A percentile compares a stretch with the other conserved stretches of the same genome.
These are phyloP conservation scores for Toxotes chatareus DNA, from an alignment of 2,113 vertebrate genomes.

Conservation along the genomic window DNA sequence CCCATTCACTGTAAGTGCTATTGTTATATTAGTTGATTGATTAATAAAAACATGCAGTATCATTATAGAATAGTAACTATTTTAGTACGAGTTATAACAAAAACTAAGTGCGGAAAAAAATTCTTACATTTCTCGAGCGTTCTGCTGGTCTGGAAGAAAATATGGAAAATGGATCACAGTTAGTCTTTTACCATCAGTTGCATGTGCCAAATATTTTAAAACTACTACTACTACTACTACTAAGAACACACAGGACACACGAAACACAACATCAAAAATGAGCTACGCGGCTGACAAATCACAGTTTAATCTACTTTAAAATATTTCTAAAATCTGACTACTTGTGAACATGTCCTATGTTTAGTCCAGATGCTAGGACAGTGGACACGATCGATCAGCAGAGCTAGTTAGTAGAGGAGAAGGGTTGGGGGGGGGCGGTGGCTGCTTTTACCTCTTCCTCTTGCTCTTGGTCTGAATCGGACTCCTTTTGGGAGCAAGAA, in stretches of 20 bases:
- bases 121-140: conserved; percentile 96
- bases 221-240: not conserved
- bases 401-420: conserved; percentile 48
- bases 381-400: conserved; percentile 21
- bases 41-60: conserved; percentile 23
- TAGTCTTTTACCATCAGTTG: conserved; percentile 6
- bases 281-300: not conserved
- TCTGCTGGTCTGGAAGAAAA: conserved; percentile 89
- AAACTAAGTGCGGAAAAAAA: not conserved
- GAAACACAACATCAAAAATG: conserved; percentile 1
- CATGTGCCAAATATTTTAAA: not conserved
- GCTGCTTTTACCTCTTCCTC: conserved; percentile 94
- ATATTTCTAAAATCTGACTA: not conserved
- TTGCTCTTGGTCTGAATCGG: conserved; percentile 96
- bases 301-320: conserved; percentile 6
- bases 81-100: conserved; percentile 14
- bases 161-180: conserved; percentile 48
- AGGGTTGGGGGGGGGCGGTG: conserved; percentile 12
- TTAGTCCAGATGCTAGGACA: conserved; percentile 17
- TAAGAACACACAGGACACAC: not conserved
- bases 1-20: conserved; percentile 6
- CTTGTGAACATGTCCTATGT: not conserved
- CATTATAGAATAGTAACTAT: not conserved
- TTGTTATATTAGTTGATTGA: conserved; percentile 3
- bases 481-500: conserved; percentile 92